phyloP scores from a whole-genome alignment of 2,113 vertebrate genomes.

The Thamnophis sirtalis region DNA sequence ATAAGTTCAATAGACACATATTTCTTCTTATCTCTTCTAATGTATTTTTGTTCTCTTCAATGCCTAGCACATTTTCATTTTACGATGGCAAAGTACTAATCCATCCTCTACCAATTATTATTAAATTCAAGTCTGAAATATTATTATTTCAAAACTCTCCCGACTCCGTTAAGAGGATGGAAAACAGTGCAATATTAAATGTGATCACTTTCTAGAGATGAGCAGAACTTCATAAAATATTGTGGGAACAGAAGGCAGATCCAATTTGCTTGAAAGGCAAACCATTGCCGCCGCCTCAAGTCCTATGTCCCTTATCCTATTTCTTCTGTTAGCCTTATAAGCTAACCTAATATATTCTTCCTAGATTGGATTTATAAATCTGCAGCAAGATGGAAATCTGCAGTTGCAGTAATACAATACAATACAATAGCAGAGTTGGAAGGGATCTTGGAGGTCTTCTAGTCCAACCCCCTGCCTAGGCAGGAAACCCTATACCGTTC shows the following conservation, averaged over 20 bases:
- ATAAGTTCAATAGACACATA: not conserved
- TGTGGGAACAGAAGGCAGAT: not conserved
- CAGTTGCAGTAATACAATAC: not conserved
- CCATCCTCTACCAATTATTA: not conserved
- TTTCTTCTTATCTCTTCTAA: conserved; percentile 5
- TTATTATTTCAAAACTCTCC: not conserved
- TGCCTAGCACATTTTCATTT: not conserved
- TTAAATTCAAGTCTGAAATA: not conserved
- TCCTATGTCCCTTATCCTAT: not conserved
- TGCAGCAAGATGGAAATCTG: not conserved
- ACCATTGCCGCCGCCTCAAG: not conserved
- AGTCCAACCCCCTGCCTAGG: too few species aligned
- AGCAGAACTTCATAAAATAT: not conserved
- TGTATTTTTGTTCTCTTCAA: not conserved
- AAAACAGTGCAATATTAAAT: not conserved
- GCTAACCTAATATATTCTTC: not conserved
- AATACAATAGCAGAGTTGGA: too few species aligned
- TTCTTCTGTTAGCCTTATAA: not conserved
- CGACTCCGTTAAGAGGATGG: not conserved
- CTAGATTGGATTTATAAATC: not conserved
- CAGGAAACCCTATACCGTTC: too few species aligned
- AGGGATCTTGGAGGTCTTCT: too few species aligned
- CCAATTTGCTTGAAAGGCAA: not conserved
- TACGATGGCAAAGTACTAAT: not conserved
- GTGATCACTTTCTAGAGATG: not conserved